Conservation (phyloP, 2,113 vertebrate species). For the Bombycilla garrulus region DNA sequence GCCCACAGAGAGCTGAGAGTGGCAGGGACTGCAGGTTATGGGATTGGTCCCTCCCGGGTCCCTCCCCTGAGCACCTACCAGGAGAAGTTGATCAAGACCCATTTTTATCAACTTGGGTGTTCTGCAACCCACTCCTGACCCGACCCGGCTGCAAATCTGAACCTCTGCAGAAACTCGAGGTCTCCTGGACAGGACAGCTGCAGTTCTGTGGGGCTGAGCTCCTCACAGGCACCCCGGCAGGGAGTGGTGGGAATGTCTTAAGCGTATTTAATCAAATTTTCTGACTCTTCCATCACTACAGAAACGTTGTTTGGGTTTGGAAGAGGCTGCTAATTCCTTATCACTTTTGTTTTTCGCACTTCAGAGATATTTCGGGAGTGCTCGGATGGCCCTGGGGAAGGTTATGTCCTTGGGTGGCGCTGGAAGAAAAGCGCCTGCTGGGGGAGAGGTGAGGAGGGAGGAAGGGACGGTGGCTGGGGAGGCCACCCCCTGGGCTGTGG, state of each 20-base stretch:
- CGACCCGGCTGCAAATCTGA: neutral
- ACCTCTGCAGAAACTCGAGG: neutral
- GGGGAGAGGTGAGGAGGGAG: neutral
- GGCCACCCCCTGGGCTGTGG: neutral
- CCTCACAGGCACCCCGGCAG: neutral
- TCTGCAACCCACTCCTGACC: neutral
- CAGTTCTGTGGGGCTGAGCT: neutral
- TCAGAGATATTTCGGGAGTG: neutral
- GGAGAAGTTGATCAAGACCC: neutral
- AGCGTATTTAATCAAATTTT: neutral
- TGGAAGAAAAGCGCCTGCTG: neutral
- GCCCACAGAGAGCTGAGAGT: rapidly evolving
- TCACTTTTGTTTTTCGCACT: neutral
- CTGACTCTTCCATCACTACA: neutral
- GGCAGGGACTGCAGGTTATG: too few species aligned
- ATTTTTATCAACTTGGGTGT: neutral
- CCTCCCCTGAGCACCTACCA: neutral
- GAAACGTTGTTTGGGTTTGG: constrained; percentile 4
- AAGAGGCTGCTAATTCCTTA: neutral
- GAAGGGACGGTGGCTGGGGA: neutral
- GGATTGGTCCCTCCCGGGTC: rapidly evolving
- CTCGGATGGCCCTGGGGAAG: neutral
- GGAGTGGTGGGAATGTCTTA: neutral
- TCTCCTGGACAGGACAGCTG: neutral
- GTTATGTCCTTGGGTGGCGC: neutral